Evolutionary conservation across 2,113 vertebrate genomes (phyloP).

Genomic region (Myrmecobius fasciatus): DNA sequence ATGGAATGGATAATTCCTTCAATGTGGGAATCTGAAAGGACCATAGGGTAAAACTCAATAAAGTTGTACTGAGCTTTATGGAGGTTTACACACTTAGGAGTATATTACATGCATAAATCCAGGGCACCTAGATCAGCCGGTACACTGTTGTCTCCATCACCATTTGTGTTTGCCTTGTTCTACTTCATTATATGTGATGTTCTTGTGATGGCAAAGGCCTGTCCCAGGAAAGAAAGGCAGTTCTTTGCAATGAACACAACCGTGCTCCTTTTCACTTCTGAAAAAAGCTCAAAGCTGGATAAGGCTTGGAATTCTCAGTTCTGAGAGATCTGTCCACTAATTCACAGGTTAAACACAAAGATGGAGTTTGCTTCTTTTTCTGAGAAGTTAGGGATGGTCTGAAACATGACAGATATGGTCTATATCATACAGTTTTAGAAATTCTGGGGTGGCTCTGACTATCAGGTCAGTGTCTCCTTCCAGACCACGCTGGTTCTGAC

Average conservation of each 20-base stretch:
- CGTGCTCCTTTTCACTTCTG: conserved; percentile 29
- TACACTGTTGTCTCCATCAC: conserved; percentile 63
- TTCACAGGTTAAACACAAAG: background rate
- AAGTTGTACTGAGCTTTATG: conserved; percentile 73
- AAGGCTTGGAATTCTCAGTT: conserved; percentile 14
- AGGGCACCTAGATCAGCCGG: conserved; percentile 56
- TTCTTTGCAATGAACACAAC: conserved; percentile 54
- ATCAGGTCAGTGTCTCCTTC: background rate
- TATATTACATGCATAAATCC: conserved; percentile 79
- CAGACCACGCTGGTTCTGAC: conserved; percentile 30
- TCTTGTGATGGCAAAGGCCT: conserved; percentile 57
- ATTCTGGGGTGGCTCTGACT: background rate
- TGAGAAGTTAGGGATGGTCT: background rate
- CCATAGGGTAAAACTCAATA: conserved; percentile 75
- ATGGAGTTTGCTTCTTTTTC: background rate
- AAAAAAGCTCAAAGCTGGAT: conserved; percentile 35
- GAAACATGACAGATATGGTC: background rate
- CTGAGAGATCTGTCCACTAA: background rate
- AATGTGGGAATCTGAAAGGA: conserved; percentile 76
- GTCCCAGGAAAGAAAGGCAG: conserved; percentile 27
- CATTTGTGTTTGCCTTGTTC: conserved; percentile 57
- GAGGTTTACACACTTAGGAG: conserved; percentile 69
- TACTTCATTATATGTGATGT: conserved; percentile 44
- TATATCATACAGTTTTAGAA: background rate
- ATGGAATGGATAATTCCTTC: conserved; percentile 80